A percentile compares a stretch with the other conserved stretches of the same genome.
phyloP scores from a whole-genome alignment of 2,113 vertebrate genomes.

The Hypanus sabinus region DNA sequence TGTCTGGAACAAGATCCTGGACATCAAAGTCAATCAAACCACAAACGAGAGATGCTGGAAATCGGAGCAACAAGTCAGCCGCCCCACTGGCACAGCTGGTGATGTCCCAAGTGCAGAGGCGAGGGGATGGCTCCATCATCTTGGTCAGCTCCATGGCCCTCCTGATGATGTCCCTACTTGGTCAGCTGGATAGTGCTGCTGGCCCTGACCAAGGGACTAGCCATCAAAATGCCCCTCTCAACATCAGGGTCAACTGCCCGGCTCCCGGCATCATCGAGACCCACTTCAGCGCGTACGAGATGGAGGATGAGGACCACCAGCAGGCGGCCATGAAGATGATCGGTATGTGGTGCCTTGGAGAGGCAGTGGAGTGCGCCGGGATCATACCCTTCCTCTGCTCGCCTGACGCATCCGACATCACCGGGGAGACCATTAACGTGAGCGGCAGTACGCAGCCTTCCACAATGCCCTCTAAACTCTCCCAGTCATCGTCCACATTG shows the following conservation, averaged over 20 bases:
- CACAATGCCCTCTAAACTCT: no score
- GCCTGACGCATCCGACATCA: constrained; percentile 73
- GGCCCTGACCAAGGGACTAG: constrained; percentile 68
- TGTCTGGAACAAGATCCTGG: constrained; percentile 77
- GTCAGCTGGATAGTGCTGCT: constrained; percentile 80
- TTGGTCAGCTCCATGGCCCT: constrained; percentile 71
- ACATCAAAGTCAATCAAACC: constrained; percentile 58
- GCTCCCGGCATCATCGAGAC: constrained; percentile 79
- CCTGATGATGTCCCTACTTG: constrained; percentile 66
- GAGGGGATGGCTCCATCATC: constrained; percentile 73
- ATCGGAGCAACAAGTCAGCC: constrained; percentile 48
- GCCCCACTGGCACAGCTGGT: constrained; percentile 70
- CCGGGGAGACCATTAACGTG: constrained; percentile 72
- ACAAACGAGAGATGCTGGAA: no score
- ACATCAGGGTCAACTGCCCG: constrained; percentile 77
- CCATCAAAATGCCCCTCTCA: constrained; percentile 60
- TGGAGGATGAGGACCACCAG: constrained; percentile 51
- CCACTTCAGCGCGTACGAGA: constrained; percentile 63
- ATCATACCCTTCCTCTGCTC: constrained; percentile 76
- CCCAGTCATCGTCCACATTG: no score
- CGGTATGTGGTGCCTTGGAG: constrained; percentile 52
- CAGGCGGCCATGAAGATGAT: constrained; percentile 49
- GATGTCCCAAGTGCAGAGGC: constrained; percentile 72
- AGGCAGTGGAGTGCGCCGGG: constrained; percentile 68
- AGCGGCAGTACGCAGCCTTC: constrained; percentile 52